Evolutionary conservation across 2,797 vertebrate genomes (phyloP), one percentile per base, ranked within the genome.

Genomic region (Cyprinodon diabolis): DNA sequence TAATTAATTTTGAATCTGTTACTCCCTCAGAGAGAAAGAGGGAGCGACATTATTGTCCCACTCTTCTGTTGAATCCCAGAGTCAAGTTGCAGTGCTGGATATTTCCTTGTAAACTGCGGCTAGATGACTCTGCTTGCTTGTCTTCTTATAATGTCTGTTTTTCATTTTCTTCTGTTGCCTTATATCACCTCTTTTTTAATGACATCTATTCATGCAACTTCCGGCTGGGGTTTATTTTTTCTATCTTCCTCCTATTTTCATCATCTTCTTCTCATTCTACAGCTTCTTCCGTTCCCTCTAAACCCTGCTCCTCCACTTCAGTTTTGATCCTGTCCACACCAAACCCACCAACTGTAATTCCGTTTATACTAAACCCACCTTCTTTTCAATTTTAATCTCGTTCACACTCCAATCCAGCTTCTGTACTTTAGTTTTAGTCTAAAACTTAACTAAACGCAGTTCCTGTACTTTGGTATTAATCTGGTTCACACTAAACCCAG

Each of bases 1-100:
- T 89, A 92, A 92, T 93, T 91, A 89, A 92, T 92, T 91, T 77
- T 71, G 89, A 84, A 90, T 88, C 76, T 81, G 83, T 84, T 90
- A 79, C 60, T 71, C 85, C 83, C 84, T 84, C 70, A 21, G n/a
- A 74, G 68, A 69, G 15, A 65, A 57, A 67, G 52, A 13, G 14
- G 17, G 74, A 72, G 71, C 72, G 69, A 74, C 48, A 80, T 80
- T 47, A 79, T 71, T 76, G 85, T 73, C 80, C 79, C 71, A 85
- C 66, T 30, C 70, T 62, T 57, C 66, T 69, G 66, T 65, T 78
- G 66, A 87, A 86, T 81, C 68, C 47, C 67, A 67, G 60, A 77
- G 75, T 88, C 73, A 79, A 81, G 76, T 68, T 30, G 52, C 40
- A 15, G 71, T 14, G 71, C 35, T 66, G 6, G 77, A 25, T 79